Evolutionary conservation across 2,797 vertebrate species (phyloP), one percentile per base, ranked within the genome.

Genomic region (Eidolon dupreanum): DNA sequence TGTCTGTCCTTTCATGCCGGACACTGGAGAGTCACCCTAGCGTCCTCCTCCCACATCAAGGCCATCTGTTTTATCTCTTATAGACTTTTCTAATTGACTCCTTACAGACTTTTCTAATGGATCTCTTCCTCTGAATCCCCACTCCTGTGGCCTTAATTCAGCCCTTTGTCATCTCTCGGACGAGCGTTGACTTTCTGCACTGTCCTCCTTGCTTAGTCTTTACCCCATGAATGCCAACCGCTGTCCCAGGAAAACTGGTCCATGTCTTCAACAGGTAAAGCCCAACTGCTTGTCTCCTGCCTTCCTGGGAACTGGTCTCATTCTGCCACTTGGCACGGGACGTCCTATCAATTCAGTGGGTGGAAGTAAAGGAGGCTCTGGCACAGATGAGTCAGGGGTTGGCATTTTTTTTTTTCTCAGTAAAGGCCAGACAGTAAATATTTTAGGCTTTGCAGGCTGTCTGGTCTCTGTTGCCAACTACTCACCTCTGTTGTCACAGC

Each of bases 251-350:
- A 49, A 22, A 24, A 31, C 3, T 20, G 49, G 7, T n/a, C 36
- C 5, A 1, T 0, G 0, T 26, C 33, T 11, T 36, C 33, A 1
- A 55, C 6, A 17, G 46, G 46, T 41, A 66, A 20, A 70, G 77
- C 24, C 22, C 28, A 2, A 9, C 46, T 3, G 22, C 63, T 53
- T 26, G 57, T n/a, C 33, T 65, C 46, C 43, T 17, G 63, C 46
- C 78, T 83, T 38, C 49, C 59, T 84, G 59, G 82, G 49, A 26
- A 49, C n/a, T 0, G 6, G 31, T 7, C 43, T 82, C 91, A 3
- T 20, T 36, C 73, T 87, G 74, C 53, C 53, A 43, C 46, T 70
- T 38, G 28, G 71, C 43, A 8, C 1, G 9, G 49, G 63, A 65
- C 24, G 33, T 26, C 77, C 73, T 51, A 55, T 49, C 33, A n/a